Base-by-base conservation (phyloP, 2,797 vertebrate species). In the Chaunax sp. region DNA sequence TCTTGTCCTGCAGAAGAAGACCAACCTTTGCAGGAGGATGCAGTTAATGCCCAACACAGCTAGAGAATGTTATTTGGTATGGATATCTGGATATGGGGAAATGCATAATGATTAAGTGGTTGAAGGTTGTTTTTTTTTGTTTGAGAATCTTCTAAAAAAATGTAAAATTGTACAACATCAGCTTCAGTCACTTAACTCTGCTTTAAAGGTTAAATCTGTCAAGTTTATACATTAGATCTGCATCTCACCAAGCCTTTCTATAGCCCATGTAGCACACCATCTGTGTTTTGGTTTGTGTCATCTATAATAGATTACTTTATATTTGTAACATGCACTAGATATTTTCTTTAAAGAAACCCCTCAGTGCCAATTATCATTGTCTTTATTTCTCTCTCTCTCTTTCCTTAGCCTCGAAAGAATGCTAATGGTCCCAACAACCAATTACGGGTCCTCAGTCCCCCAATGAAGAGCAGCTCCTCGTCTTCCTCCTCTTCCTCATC, bases 391-490 rank as follows among this genome's bases (percentile, higher is more conserved):
- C 16, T 35, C 33, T 70, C 51, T 56, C 43, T 72, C 35, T 86
- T 49, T 72, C 66, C 49, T 22, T 80, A 99, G 98, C 98, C 98
- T 93, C 97, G 96, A 78, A 98, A 98, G 93, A 99, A 97, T 88
- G 92, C 93, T 81, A 97, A 98, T 96, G 96, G 95, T 94, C 95
- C 96, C 22, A 92, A 94, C 81, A 92, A 94, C 72, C 95, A 96
- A 79, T 80, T 94, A 45, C 96, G 95, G 90, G 91, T 95, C 90
- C 94, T 96, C 91, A 98, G 97, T 94, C 95, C 96, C 82, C 95
- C 95, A 90, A 91, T 97, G 95, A 98, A 96, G 92, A 95, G 92
- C 88, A 93, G 92, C 89, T 92, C 93, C 18, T 94, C 92, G 3
- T 94, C 94, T 6, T 93, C 93, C 13, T 93, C 91, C 19, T 94